Evolutionary conservation across 2,888 invertebrate genomes (phyloP).

Genomic region (Erebia palarica): DNA sequence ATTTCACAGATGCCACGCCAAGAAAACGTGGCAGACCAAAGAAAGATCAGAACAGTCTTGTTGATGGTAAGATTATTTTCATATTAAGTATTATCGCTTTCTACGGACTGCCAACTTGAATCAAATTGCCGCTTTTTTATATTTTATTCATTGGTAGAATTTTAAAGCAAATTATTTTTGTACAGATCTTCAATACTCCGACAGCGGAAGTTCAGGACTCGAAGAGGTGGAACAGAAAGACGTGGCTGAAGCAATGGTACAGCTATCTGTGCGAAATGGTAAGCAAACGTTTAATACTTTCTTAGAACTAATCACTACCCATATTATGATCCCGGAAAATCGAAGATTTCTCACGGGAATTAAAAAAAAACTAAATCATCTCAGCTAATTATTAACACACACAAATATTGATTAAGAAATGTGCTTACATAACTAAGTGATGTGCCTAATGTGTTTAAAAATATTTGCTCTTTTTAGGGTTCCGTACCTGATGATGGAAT

Average conservation of each 20-base stretch:
- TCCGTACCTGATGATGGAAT: too few species aligned
- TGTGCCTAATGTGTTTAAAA: too few species aligned
- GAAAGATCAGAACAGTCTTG: conserved; percentile 86
- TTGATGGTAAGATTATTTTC: conserved; percentile 83
- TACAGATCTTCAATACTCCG: conserved; percentile 77
- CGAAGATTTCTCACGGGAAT: too few species aligned
- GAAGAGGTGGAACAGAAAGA: conserved; percentile 84
- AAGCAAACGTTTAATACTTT: conserved; percentile 13
- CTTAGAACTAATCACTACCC: background rate
- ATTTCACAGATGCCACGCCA: conserved; percentile 59
- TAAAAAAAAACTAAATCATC: too few species aligned
- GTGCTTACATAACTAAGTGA: too few species aligned
- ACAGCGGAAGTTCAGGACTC: conserved; percentile 76
- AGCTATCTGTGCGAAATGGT: conserved; percentile 78
- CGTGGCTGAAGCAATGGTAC: conserved; percentile 90
- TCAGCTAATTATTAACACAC: too few species aligned
- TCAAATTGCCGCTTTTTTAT: too few species aligned
- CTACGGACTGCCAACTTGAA: too few species aligned
- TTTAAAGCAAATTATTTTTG: conserved; percentile 29
- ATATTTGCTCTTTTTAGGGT: too few species aligned
- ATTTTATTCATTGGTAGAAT: background rate
- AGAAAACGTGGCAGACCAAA: conserved; percentile 74
- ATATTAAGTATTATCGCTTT: too few species aligned
- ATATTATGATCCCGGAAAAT: too few species aligned
- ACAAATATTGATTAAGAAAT: too few species aligned